A percentile compares a stretch with the other conserved stretches of the same genome.
Conservation (phyloP, 2,113 vertebrate genomes). For the Himantopus leucocephalus region DNA sequence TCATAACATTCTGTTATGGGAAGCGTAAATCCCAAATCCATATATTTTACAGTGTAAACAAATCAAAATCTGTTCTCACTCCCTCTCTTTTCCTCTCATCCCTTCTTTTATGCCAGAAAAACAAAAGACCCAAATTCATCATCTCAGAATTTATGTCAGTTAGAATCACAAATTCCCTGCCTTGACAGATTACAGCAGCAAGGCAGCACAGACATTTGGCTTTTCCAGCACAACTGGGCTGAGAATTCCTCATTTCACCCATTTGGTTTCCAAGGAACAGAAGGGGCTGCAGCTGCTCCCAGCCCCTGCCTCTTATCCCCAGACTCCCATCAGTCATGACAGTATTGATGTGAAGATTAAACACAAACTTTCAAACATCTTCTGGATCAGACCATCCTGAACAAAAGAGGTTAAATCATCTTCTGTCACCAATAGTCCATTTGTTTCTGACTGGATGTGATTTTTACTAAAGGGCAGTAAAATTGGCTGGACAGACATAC, state of each 20-base stretch:
- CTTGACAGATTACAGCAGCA: conserved; percentile 36
- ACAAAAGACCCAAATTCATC: conserved; percentile 3
- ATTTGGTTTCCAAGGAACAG: conserved; percentile 51
- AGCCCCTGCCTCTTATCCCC: neutral
- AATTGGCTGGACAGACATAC: neutral
- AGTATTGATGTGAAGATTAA: neutral
- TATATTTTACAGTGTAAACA: neutral
- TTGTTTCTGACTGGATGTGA: neutral
- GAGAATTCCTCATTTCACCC: conserved; percentile 17
- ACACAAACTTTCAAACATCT: conserved; percentile 33
- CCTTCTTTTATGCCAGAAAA: neutral
- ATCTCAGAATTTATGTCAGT: neutral
- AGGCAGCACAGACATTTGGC: conserved; percentile 7
- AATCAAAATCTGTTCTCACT: neutral
- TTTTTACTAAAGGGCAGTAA: neutral
- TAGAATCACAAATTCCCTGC: neutral
- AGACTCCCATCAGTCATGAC: neutral
- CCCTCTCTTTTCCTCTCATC: neutral
- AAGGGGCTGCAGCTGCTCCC: conserved; percentile 42
- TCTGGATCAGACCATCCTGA: neutral
- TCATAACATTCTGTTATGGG: neutral
- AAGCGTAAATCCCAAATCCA: neutral
- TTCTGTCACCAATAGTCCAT: neutral
- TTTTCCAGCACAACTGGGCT: conserved; percentile 32
- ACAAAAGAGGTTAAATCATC: neutral